A percentile compares a stretch with the other conserved stretches of the same genome.
Evolutionary conservation across 2,113 vertebrate genomes (phyloP).

Genomic region (Phrynosoma blainvillii): DNA sequence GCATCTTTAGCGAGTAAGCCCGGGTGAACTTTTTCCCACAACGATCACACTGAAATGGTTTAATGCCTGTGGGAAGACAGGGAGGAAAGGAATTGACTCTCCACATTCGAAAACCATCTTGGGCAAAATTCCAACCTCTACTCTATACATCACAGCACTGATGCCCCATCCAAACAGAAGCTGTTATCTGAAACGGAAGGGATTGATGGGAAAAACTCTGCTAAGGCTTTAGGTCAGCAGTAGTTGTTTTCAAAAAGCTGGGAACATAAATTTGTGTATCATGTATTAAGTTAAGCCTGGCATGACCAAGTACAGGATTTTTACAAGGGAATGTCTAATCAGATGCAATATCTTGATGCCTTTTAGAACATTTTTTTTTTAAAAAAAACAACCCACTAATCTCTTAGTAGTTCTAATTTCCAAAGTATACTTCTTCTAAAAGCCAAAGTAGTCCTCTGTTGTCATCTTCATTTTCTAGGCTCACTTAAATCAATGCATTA

Average conservation of each 20-base stretch:
- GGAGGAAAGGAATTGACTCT: slow-evolving; percentile 22
- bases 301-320: not conserved
- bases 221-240: not conserved
- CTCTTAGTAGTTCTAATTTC: not conserved
- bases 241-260: not conserved
- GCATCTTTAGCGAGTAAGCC: slow-evolving; percentile 99
- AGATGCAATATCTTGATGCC: not conserved
- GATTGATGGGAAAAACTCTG: not conserved
- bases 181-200: accelerated
- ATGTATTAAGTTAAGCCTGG: not conserved
- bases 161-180: accelerated
- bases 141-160: not conserved
- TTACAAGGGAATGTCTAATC: not conserved
- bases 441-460: not conserved
- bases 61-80: slow-evolving; percentile 87
- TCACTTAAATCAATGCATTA: not conserved
- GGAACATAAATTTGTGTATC: not conserved
- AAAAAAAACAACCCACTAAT: too few species aligned
- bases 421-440: not conserved
- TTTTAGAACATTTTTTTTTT: not conserved
- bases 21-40: slow-evolving; percentile 99
- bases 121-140: not conserved
- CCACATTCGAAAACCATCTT: accelerated
- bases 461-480: not conserved
- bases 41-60: slow-evolving; percentile 99